phyloP scores from a whole-genome alignment of 2,113 vertebrate genomes.

The Stercorarius parasiticus region DNA sequence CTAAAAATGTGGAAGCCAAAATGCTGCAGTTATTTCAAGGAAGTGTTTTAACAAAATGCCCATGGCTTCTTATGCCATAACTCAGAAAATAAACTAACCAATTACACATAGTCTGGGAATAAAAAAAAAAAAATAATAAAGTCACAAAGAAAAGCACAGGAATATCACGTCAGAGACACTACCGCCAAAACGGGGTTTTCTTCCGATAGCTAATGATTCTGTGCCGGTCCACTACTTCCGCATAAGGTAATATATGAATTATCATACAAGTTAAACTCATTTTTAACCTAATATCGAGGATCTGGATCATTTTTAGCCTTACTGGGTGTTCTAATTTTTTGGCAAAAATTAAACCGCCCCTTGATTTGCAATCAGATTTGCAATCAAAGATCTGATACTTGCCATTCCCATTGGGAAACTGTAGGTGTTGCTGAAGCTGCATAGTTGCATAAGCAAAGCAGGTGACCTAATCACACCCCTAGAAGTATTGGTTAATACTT shows the following conservation, averaged over 20 bases:
- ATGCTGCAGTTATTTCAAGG: neutral
- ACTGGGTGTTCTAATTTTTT: neutral
- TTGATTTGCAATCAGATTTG: neutral
- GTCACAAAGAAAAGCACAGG: neutral
- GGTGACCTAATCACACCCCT: neutral
- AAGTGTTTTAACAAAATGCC: neutral
- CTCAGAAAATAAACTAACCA: neutral
- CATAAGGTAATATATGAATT: neutral
- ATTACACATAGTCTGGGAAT: neutral
- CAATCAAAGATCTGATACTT: neutral
- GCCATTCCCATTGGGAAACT: constrained; percentile 63
- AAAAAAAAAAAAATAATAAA: neutral
- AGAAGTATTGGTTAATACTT: neutral
- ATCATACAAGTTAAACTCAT: neutral
- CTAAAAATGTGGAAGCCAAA: neutral
- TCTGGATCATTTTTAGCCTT: neutral
- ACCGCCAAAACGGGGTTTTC: neutral
- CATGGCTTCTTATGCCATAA: neutral
- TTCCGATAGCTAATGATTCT: neutral
- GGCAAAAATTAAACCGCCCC: neutral
- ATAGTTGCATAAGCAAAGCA: neutral
- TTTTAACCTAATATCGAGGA: neutral
- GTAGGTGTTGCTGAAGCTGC: constrained; percentile 74
- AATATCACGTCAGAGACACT: neutral
- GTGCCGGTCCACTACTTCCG: neutral